phyloP scores from a whole-genome alignment of 2,113 vertebrate genomes.

The Tupaia chinensis region DNA sequence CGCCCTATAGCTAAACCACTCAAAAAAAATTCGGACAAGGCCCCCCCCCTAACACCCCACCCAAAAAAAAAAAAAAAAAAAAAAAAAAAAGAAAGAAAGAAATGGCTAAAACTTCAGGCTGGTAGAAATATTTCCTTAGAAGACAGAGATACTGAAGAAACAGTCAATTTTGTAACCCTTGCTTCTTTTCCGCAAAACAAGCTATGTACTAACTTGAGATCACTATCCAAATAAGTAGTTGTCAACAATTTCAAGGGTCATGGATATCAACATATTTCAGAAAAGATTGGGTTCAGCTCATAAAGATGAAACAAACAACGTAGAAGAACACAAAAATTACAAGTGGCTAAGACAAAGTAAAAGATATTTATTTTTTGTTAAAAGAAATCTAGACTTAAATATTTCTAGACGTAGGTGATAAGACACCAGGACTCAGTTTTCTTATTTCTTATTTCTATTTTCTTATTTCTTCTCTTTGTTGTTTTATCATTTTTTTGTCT shows the following conservation, averaged over 20 bases:
- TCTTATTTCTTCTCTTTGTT: neutral
- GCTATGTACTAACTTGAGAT: neutral
- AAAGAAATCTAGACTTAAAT: neutral
- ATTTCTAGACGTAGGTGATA: neutral
- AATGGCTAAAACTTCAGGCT: neutral
- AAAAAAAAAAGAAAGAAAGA: too few relatives aligned
- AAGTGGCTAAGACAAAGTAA: neutral
- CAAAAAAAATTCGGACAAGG: too few relatives aligned
- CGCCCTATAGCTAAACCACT: too few relatives aligned
- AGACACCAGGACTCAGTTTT: neutral
- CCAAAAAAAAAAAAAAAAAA: too few relatives aligned
- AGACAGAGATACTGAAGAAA: neutral
- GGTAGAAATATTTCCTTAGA: neutral
- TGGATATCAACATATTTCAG: conserved; percentile 57
- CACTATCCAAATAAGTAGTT: conserved; percentile 70
- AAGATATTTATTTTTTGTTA: neutral
- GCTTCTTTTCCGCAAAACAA: conserved; percentile 55
- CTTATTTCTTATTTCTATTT: neutral
- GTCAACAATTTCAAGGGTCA: conserved; percentile 65
- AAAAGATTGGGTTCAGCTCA: conserved; percentile 27
- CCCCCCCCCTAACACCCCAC: too few relatives aligned
- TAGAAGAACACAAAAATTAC: neutral
- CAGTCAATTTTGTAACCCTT: conserved; percentile 3
- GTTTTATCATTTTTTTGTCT: neutral
- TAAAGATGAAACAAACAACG: neutral